Evolutionary conservation across 2,888 invertebrate genomes (phyloP).

Genomic region (Heliconius charithonia): DNA sequence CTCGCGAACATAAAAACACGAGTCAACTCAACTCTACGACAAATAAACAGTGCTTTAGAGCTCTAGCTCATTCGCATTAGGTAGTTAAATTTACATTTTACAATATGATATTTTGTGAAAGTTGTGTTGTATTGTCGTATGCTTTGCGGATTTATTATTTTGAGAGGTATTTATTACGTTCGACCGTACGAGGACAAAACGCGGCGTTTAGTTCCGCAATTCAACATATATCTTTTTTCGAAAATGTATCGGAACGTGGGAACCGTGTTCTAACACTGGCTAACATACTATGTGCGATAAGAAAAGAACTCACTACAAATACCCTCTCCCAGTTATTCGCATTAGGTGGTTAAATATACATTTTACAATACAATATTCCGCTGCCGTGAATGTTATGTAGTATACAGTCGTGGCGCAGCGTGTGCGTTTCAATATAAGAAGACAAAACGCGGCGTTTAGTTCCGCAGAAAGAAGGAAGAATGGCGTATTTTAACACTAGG

Average conservation of each 20-base stretch:
- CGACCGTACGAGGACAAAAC: neutral
- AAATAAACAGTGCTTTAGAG: conserved; percentile 77
- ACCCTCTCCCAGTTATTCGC: too few species aligned
- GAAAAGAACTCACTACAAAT: too few species aligned
- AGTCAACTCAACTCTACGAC: conserved; percentile 66
- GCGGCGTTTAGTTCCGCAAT: neutral
- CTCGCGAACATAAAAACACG: conserved; percentile 78
- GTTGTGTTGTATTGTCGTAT: conserved; percentile 42
- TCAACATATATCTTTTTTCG: neutral
- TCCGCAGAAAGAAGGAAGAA: too few species aligned
- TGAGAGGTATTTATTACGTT: neutral
- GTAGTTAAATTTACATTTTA: conserved; percentile 82
- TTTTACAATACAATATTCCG: neutral
- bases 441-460: neutral
- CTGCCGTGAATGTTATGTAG: neutral
- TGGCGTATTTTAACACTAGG: too few species aligned
- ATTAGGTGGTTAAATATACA: too few species aligned
- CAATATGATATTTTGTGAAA: conserved; percentile 80
- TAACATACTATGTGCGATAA: too few species aligned
- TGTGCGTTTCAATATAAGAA: neutral
- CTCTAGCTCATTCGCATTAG: conserved; percentile 76
- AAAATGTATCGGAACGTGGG: neutral
- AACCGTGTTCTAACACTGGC: too few species aligned
- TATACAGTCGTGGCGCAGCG: neutral
- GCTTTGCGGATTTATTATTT: conserved; percentile 49